Conservation (phyloP, 2,797 vertebrate species). For the Centroberyx gerrardi region DNA sequence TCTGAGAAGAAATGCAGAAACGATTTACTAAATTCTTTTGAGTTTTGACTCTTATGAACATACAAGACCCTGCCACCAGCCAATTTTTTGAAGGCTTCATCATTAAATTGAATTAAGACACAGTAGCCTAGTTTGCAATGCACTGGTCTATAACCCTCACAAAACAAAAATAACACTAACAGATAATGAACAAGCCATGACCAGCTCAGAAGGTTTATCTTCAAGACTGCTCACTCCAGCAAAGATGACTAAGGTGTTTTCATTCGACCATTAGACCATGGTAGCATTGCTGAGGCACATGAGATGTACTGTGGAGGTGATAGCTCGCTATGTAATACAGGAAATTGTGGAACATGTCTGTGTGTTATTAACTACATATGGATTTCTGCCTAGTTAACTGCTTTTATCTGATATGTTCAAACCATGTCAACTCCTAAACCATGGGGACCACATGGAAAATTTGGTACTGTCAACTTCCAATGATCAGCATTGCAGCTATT, state of each 20-base stretch:
- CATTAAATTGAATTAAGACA: conserved; percentile 1
- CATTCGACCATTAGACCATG: conserved; percentile 27
- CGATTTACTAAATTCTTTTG: background rate
- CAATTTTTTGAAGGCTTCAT: background rate
- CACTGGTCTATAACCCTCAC: background rate
- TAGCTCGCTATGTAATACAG: too few species aligned
- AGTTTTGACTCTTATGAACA: background rate
- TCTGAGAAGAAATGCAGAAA: conserved; percentile 2
- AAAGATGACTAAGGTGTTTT: conserved; percentile 16
- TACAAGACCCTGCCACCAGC: background rate
- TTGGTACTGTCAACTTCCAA: too few species aligned
- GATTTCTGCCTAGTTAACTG: too few species aligned
- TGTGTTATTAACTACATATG: too few species aligned
- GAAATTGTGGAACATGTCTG: conserved; percentile 7
- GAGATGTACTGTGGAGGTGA: conserved; percentile 26
- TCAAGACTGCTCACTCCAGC: conserved; percentile 22
- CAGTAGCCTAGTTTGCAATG: background rate
- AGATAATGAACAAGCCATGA: background rate
- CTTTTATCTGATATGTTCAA: too few species aligned
- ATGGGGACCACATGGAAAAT: too few species aligned
- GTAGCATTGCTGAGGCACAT: conserved; percentile 68
- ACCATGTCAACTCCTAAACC: too few species aligned
- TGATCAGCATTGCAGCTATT: too few species aligned
- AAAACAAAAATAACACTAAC: background rate
- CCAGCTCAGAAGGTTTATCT: conserved; percentile 36